These are phyloP conservation scores for Nephrotoma flavescens DNA, from an alignment of 2,888 invertebrate species.

Conservation along the genomic window DNA sequence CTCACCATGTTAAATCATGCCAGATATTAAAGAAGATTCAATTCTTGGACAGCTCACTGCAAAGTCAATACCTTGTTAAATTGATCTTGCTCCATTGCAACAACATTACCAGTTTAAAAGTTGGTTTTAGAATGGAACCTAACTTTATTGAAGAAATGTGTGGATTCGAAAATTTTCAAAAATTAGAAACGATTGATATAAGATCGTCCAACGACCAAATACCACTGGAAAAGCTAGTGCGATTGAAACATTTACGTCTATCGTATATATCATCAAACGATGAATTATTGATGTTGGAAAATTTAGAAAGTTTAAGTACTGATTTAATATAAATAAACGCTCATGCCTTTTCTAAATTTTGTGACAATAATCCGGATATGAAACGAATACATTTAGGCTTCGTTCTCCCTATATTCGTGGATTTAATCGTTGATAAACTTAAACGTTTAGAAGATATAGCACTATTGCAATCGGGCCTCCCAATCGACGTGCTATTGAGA, in stretches of 20 bases:
- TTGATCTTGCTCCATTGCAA: not conserved
- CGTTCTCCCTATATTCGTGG: not conserved
- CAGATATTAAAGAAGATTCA: not conserved
- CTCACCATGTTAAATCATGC: not conserved
- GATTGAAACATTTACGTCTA: not conserved
- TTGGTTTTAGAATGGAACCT: not conserved
- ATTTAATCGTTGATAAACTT: not conserved
- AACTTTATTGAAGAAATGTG: not conserved
- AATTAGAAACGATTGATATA: not conserved
- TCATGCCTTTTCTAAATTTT: not conserved
- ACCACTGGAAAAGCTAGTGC: too few species aligned
- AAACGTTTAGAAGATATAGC: not conserved
- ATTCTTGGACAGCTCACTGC: too few species aligned
- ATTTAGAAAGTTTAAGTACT: not conserved
- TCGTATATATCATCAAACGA: not conserved
- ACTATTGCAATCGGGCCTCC: too few species aligned
- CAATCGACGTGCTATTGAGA: too few species aligned
- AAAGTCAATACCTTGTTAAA: not conserved
- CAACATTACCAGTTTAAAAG: not conserved
- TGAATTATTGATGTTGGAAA: not conserved
- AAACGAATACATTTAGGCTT: not conserved
- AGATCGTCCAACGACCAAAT: not conserved
- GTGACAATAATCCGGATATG: not conserved
- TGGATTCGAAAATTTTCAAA: not conserved
- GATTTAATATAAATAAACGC: not conserved